These are phyloP conservation scores for Drosophila bocki DNA, from an alignment of 1,140 invertebrate species.

Conservation along the genomic window DNA sequence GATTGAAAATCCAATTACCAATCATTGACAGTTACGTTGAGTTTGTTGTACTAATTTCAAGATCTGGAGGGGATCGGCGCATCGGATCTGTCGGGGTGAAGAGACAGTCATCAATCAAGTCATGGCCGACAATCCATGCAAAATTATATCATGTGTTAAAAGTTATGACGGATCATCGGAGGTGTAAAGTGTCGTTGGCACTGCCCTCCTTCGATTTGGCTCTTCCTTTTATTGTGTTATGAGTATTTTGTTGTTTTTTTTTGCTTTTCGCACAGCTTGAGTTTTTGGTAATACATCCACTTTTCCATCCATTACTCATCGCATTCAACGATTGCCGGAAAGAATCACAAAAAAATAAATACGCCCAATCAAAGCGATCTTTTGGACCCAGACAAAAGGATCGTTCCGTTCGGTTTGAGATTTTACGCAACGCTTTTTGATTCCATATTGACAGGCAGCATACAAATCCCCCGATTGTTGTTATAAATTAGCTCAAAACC, in stretches of 20 bases:
- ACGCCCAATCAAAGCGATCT: constrained; percentile 57
- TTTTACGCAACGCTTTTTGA: constrained; percentile 62
- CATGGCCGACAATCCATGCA: constrained; percentile 73
- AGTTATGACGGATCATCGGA: constrained; percentile 82
- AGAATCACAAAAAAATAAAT: constrained; percentile 67
- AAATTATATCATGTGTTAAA: constrained; percentile 84
- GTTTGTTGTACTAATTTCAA: constrained; percentile 76
- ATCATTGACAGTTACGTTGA: constrained; percentile 75
- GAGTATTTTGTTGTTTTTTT: constrained; percentile 5
- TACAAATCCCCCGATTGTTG: constrained; percentile 76
- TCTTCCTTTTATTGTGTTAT: constrained; percentile 39
- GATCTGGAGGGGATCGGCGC: constrained; percentile 23
- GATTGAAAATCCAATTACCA: constrained; percentile 75
- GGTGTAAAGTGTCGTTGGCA: constrained; percentile 78
- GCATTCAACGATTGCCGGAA: constrained; percentile 74
- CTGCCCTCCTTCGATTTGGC: constrained; percentile 45
- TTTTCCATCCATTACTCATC: constrained; percentile 78
- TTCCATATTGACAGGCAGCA: constrained; percentile 77
- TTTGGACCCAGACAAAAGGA: constrained; percentile 70
- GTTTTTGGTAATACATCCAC: constrained; percentile 57
- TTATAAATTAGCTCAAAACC: constrained; percentile 81
- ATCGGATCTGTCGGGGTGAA: constrained; percentile 9
- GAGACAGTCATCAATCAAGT: constrained; percentile 70
- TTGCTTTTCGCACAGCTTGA: constrained; percentile 77
- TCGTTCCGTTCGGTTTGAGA: constrained; percentile 41